These are phyloP conservation scores for Apaloderma vittatum DNA, from an alignment of 2,113 vertebrate genomes.

Conservation along the genomic window DNA sequence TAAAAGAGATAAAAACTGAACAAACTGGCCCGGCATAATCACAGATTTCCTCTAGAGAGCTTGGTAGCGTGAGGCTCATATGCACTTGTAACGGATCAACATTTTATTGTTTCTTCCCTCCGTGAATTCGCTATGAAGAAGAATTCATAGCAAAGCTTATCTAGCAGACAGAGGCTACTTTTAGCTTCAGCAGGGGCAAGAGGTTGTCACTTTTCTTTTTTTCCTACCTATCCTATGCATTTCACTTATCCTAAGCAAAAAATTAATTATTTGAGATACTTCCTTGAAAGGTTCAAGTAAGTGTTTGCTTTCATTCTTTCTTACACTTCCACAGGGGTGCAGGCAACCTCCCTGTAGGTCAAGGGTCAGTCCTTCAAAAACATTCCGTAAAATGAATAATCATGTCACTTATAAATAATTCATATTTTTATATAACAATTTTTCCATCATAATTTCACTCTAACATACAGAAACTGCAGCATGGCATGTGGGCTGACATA, in stretches of 20 bases:
- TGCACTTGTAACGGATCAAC: conserved; percentile 74
- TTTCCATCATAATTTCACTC: background rate
- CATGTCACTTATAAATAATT: conserved; percentile 15
- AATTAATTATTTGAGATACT: conserved; percentile 20
- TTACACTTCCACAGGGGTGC: conserved; percentile 6
- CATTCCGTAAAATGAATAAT: conserved; percentile 15
- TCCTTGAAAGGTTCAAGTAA: background rate
- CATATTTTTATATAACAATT: background rate
- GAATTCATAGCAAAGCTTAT: conserved; percentile 29
- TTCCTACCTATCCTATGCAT: background rate
- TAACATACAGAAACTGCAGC: background rate
- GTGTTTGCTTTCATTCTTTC: background rate
- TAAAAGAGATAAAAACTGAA: conserved; percentile 86
- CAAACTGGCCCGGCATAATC: conserved; percentile 79
- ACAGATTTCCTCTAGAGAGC: conserved; percentile 83
- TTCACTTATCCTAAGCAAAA: conserved; percentile 22
- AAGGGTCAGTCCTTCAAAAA: conserved; percentile 35
- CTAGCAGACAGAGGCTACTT: background rate
- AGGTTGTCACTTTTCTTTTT: background rate
- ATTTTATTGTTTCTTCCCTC: conserved; percentile 77
- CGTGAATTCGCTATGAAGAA: conserved; percentile 62
- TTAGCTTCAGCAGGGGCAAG: conserved; percentile 5
- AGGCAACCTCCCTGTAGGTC: conserved; percentile 8
- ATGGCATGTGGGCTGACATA: background rate
- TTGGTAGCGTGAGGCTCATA: conserved; percentile 48